phyloP scores from a whole-genome alignment of 2,888 invertebrate genomes.

The Aporophyla nigra region DNA sequence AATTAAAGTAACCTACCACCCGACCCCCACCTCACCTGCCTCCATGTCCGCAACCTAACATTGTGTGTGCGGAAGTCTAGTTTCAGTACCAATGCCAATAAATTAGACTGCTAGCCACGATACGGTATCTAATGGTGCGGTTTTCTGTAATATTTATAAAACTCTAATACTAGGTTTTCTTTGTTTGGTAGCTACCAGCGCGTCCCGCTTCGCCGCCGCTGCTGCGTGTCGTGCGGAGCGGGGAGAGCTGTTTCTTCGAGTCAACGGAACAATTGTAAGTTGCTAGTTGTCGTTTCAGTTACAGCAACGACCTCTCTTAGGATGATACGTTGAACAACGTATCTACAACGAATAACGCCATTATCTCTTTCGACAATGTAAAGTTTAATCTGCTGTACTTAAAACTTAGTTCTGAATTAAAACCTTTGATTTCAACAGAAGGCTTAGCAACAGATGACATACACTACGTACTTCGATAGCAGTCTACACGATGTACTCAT shows the following conservation, averaged over 20 bases:
- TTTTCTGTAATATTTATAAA: background rate
- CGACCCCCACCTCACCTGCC: background rate
- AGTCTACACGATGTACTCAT: background rate
- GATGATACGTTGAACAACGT: background rate
- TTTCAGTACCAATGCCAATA: background rate
- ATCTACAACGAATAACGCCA: background rate
- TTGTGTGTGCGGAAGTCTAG: background rate
- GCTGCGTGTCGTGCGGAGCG: slow-evolving; percentile 18
- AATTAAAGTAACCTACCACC: background rate
- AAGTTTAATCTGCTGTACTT: background rate
- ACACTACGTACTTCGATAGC: background rate
- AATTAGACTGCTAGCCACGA: background rate
- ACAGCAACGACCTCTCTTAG: background rate
- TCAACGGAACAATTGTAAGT: slow-evolving; percentile 11
- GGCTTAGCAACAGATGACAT: background rate
- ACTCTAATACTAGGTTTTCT: background rate
- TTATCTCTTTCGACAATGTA: background rate
- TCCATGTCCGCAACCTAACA: background rate
- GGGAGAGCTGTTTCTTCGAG: background rate
- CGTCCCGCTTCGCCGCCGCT: slow-evolving; percentile 13
- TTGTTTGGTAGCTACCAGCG: background rate
- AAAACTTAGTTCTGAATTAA: too few relatives aligned
- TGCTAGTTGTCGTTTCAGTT: background rate
- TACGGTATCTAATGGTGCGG: background rate
- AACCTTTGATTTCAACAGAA: background rate